A percentile compares a stretch with the other conserved stretches of the same genome.
These are phyloP conservation scores for Protonemura montana DNA, from an alignment of 2,888 invertebrate genomes.

Conservation along the genomic window DNA sequence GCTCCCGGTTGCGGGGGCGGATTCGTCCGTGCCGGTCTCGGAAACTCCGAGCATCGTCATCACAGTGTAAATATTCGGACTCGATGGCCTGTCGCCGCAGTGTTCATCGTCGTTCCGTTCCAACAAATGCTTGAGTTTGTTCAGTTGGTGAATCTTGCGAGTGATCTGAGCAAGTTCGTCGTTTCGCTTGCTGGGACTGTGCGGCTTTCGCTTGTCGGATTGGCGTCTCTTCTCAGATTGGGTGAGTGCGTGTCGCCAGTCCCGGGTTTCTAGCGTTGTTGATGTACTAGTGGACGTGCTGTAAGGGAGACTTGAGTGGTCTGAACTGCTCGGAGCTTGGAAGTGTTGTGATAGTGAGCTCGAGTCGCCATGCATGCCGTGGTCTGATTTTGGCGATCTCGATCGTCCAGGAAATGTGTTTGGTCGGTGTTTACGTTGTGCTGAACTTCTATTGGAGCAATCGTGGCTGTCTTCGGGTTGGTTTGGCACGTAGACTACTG, in stretches of 20 bases:
- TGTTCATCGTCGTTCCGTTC: not conserved
- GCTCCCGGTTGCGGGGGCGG: not conserved
- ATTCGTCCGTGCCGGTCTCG: not conserved
- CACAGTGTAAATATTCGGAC: not conserved
- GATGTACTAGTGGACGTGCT: not conserved
- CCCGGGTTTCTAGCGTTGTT: constrained; percentile 49
- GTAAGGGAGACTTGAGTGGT: not conserved
- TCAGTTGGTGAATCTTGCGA: constrained; percentile 9
- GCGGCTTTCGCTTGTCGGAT: not conserved
- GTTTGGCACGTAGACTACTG: not conserved
- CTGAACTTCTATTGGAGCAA: not conserved
- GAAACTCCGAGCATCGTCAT: not conserved
- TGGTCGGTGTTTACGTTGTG: too few species aligned
- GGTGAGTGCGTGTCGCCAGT: constrained; percentile 62
- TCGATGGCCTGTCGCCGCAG: not conserved
- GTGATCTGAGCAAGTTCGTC: constrained; percentile 8
- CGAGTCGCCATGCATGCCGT: too few species aligned
- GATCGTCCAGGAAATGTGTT: too few species aligned
- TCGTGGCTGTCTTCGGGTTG: not conserved
- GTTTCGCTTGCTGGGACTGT: too few species aligned
- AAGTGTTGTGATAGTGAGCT: too few species aligned
- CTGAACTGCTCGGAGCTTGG: not conserved
- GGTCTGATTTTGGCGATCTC: too few species aligned
- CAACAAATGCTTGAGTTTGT: constrained; percentile 7
- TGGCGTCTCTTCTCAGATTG: constrained; percentile 59